Evolutionary conservation across 2,797 vertebrate genomes (phyloP).

Genomic region (Enteromius trimaculatus): DNA sequence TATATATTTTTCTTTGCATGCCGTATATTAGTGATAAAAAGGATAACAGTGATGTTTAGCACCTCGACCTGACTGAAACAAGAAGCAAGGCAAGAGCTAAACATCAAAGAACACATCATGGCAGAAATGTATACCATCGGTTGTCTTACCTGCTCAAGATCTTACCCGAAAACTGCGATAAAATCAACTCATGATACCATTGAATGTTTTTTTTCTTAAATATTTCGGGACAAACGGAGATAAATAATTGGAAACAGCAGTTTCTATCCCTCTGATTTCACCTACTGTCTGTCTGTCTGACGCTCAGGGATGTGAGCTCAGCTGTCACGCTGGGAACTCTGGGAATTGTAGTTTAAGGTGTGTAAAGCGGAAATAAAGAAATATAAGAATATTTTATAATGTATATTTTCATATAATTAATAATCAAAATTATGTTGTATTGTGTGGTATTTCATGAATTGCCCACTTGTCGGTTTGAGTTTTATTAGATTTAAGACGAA

Average conservation of each 20-base stretch:
- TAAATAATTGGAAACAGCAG: constrained; percentile 6
- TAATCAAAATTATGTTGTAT: background rate
- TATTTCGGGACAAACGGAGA: background rate
- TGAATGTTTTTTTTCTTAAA: background rate
- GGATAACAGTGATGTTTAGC: background rate
- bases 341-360: constrained; percentile 53
- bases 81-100: background rate
- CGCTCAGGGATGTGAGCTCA: constrained; percentile 4
- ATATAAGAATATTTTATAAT: background rate
- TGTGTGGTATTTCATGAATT: background rate
- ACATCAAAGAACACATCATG: background rate
- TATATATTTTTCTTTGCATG: background rate
- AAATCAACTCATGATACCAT: constrained; percentile 53
- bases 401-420: background rate
- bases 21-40: background rate
- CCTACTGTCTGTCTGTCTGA: background rate
- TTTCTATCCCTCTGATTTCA: constrained; percentile 26
- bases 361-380: background rate
- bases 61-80: background rate
- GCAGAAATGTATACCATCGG: background rate
- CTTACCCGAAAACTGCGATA: constrained; percentile 4
- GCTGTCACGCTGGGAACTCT: constrained; percentile 38
- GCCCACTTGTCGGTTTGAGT: background rate
- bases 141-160: constrained; percentile 50
- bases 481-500: background rate